Evolutionary conservation across 2,797 vertebrate species (phyloP).

Genomic region (Poeciliopsis paucimaculata): DNA sequence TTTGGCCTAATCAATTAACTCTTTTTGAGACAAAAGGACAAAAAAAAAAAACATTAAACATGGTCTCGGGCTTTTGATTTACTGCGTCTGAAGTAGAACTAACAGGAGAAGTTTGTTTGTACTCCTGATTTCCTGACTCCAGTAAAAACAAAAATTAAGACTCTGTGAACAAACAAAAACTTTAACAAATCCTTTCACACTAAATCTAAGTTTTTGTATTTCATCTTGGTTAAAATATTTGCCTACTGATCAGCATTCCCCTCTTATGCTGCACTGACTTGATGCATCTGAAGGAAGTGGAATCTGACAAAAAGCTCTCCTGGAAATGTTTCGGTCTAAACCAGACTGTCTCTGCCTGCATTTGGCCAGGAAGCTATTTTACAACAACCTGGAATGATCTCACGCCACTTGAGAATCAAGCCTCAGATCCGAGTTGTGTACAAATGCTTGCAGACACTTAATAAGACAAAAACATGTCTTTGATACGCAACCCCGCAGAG

Average conservation of each 20-base stretch:
- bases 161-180: not conserved
- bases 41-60: not conserved
- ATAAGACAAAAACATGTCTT: constrained; percentile 35
- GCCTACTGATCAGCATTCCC: not conserved
- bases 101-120: too few relatives aligned
- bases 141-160: not conserved
- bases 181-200: not conserved
- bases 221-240: not conserved
- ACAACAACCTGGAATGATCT: constrained; percentile 8
- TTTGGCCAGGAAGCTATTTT: not conserved
- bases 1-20: not conserved
- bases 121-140: too few relatives aligned
- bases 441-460: constrained; percentile 29
- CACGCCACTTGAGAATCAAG: constrained; percentile 16
- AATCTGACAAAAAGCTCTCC: not conserved
- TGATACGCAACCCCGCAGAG: constrained; percentile 33
- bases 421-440: constrained; percentile 14
- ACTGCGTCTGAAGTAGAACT: not conserved
- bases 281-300: too few relatives aligned
- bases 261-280: not conserved
- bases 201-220: not conserved
- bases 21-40: not conserved
- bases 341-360: not conserved
- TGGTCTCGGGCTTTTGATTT: not conserved
- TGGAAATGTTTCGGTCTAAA: not conserved